Evolutionary conservation across 2,888 invertebrate genomes (phyloP).

Genomic region (Caenorhabditis parvicauda): DNA sequence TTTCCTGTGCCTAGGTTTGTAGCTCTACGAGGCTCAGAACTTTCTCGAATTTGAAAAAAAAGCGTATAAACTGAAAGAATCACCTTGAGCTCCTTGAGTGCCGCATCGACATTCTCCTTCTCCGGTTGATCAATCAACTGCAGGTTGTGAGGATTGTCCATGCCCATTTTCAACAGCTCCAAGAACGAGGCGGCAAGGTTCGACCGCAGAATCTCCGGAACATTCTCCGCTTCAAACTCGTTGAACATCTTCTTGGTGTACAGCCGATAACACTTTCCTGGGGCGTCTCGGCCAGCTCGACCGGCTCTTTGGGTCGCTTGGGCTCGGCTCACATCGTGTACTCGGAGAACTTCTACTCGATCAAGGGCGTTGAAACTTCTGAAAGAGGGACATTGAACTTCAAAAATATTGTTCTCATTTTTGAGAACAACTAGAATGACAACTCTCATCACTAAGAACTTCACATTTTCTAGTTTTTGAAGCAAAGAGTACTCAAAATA

Average conservation of each 20-base stretch:
- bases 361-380: constrained; percentile 48
- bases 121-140: constrained; percentile 88
- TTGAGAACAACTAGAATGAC: not conserved
- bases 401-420: not conserved
- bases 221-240: constrained; percentile 72
- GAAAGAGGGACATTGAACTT: constrained; percentile 6
- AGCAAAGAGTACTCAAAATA: not conserved
- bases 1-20: too few species aligned
- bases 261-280: constrained; percentile 56
- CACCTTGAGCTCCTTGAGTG: constrained; percentile 33
- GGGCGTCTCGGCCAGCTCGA: constrained; percentile 76
- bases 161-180: constrained; percentile 80
- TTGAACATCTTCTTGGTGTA: constrained; percentile 70
- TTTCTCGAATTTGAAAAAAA: not conserved
- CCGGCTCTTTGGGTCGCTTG: constrained; percentile 90
- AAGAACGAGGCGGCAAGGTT: constrained; percentile 67
- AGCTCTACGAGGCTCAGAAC: not conserved
- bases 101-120: constrained; percentile 68
- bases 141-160: constrained; percentile 77
- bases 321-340: constrained; percentile 80
- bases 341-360: constrained; percentile 73
- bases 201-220: constrained; percentile 80
- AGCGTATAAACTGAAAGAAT: not conserved
- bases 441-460: not conserved
- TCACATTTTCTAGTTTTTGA: not conserved